Evolutionary conservation across 1,140 invertebrate genomes (phyloP).

Genomic region (Chironomus striatipennis): DNA sequence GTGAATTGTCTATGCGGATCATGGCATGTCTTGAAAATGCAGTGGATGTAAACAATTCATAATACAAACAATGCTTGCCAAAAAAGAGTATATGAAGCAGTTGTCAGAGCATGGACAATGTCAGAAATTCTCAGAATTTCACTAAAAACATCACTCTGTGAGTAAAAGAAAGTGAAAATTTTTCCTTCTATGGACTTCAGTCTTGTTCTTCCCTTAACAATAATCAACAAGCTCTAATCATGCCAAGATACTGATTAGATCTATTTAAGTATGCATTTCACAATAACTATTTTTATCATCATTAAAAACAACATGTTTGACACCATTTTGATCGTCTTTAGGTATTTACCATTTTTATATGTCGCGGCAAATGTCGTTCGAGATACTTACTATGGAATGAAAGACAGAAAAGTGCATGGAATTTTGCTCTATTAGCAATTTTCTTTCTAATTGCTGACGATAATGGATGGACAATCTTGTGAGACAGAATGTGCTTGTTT

Average conservation of each 20-base stretch:
- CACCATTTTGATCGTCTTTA: not conserved
- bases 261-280: not conserved
- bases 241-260: not conserved
- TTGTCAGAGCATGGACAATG: not conserved
- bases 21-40: not conserved
- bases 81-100: too few relatives aligned
- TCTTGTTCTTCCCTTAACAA: not conserved
- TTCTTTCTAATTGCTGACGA: not conserved
- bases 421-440: not conserved
- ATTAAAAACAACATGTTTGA: not conserved
- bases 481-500: not conserved
- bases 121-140: not conserved
- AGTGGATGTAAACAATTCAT: not conserved
- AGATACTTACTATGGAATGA: too few relatives aligned
- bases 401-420: constrained; percentile 4
- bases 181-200: not conserved
- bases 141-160: not conserved
- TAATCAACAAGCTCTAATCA: not conserved
- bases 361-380: not conserved
- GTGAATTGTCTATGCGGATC: constrained; percentile 22
- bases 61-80: not conserved
- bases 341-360: not conserved
- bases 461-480: not conserved
- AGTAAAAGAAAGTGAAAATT: not conserved
- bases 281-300: not conserved